These are phyloP conservation scores for Pammene fasciana DNA, from an alignment of 2,888 invertebrate species.

Conservation along the genomic window DNA sequence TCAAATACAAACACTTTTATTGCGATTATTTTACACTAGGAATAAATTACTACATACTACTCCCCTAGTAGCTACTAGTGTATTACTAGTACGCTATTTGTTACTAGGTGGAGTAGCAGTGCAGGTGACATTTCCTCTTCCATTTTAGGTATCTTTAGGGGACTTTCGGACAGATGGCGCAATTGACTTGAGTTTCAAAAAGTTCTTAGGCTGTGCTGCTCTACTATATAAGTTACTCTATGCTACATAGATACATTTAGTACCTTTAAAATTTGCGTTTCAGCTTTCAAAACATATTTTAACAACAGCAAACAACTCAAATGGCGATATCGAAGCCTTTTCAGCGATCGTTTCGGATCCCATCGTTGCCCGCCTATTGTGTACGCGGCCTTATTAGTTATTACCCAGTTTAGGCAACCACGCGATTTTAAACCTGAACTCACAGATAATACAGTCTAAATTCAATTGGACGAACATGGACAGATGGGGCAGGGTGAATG, in stretches of 20 bases:
- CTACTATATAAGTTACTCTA: no score
- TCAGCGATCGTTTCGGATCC: slow-evolving; percentile 30
- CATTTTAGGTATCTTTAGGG: no score
- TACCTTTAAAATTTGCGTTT: not conserved
- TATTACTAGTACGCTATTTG: no score
- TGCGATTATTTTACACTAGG: no score
- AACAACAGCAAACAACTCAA: slow-evolving; percentile 14
- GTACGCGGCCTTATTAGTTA: slow-evolving; percentile 26
- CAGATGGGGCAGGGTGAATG: not conserved
- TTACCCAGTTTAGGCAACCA: slow-evolving; percentile 15
- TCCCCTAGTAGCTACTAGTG: no score
- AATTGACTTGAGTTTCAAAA: no score
- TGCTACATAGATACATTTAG: slow-evolving; percentile 2
- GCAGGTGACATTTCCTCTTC: no score
- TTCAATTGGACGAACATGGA: not conserved
- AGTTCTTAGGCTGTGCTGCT: no score
- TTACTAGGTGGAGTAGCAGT: no score
- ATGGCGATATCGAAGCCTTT: slow-evolving; percentile 22
- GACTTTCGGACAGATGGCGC: no score
- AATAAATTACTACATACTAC: no score
- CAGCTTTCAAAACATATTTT: not conserved
- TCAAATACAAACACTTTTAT: no score
- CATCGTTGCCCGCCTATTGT: slow-evolving; percentile 29
- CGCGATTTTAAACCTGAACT: slow-evolving; percentile 5
- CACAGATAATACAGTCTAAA: slow-evolving; percentile 7